Conservation (phyloP, 2,113 vertebrate genomes). For the Galemys pyrenaicus region DNA sequence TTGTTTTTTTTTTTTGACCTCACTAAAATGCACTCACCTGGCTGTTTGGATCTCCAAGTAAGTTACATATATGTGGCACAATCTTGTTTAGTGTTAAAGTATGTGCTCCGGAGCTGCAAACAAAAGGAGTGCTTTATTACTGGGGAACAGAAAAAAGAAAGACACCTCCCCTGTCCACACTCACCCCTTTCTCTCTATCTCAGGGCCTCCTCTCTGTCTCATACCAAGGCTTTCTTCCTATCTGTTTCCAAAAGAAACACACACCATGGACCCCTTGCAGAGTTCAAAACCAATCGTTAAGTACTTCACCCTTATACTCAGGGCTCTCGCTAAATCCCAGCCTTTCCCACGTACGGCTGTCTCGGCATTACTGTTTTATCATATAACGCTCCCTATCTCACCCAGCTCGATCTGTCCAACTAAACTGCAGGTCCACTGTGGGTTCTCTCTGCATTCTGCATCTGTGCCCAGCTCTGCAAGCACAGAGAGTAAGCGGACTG, state of each 20-base stretch:
- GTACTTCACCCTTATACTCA: neutral
- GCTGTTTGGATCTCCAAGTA: constrained; percentile 97
- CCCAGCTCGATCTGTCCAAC: neutral
- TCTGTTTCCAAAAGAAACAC: neutral
- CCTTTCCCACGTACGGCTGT: neutral
- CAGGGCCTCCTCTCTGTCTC: neutral
- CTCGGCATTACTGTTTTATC: neutral
- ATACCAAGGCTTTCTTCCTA: neutral
- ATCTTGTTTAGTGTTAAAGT: constrained; percentile 98
- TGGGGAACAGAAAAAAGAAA: neutral
- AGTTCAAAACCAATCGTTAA: neutral
- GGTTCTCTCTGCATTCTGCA: neutral
- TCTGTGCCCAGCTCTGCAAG: neutral
- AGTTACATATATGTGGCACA: constrained; percentile 99
- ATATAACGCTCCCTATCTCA: neutral
- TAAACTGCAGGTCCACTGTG: neutral
- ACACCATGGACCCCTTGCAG: neutral
- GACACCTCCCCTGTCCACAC: neutral
- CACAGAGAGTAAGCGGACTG: neutral
- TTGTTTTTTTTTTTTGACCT: too few relatives aligned
- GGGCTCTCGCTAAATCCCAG: neutral
- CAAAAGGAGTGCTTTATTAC: neutral
- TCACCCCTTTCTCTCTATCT: neutral
- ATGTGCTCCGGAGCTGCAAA: constrained; percentile 95
- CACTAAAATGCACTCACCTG: constrained; percentile 88